Percentiles rank a stretch among this genome's conserved stretches.
phyloP scores from a whole-genome alignment of 2,797 vertebrate genomes.

The Sparus aurata region DNA sequence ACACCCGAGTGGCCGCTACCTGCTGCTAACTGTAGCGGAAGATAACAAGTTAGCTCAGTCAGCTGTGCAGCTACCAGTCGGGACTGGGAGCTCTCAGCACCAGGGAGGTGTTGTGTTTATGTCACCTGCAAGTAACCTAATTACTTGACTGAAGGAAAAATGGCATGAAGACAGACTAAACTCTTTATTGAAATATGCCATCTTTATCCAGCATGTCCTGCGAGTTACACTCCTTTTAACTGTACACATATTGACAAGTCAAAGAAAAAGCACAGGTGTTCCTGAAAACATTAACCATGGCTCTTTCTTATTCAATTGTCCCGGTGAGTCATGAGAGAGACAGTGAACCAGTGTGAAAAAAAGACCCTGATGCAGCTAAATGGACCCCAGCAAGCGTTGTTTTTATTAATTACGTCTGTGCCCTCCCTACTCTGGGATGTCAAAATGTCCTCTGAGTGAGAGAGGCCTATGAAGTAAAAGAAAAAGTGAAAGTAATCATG shows the following conservation, averaged over 20 bases:
- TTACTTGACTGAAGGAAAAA: background rate
- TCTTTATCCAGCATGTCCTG: background rate
- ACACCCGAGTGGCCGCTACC: no score
- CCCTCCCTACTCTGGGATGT: slow-evolving; percentile 9
- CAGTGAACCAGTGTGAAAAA: background rate
- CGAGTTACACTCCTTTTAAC: background rate
- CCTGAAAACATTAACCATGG: background rate
- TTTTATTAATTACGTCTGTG: background rate
- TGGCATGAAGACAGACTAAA: background rate
- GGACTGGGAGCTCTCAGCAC: no score
- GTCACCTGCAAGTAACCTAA: background rate
- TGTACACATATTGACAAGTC: background rate
- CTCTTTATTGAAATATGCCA: background rate
- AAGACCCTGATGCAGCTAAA: no score
- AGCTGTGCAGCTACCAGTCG: no score
- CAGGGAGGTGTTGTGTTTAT: no score
- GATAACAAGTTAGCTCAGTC: no score
- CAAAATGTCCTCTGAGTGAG: slow-evolving; percentile 3
- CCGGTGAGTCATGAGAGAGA: background rate
- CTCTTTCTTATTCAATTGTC: background rate
- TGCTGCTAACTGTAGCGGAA: no score
- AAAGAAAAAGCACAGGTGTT: background rate
- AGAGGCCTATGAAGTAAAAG: background rate
- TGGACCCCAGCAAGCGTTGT: slow-evolving; percentile 9
- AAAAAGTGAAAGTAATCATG: background rate